phyloP scores from a whole-genome alignment of 53 echinoderm and acorn worm species.

The Echinarachnius parma region DNA sequence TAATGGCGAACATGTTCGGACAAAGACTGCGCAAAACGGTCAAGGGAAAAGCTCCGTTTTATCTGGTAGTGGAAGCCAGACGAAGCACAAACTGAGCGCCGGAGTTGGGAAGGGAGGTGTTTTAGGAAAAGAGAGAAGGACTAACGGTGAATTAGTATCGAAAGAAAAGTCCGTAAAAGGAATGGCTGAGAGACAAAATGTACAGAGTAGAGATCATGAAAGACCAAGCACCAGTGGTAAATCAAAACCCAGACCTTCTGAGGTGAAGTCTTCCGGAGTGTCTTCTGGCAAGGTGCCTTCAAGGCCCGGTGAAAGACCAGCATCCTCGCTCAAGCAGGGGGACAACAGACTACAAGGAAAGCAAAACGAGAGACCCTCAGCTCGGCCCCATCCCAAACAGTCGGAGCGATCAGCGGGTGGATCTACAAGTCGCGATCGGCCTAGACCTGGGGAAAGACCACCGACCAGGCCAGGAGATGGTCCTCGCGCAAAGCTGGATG shows the following conservation, averaged over 20 bases:
- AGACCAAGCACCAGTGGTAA: too few species aligned
- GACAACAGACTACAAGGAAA: not conserved
- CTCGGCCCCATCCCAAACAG: not conserved
- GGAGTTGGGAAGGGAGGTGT: not conserved
- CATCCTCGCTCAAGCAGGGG: not conserved
- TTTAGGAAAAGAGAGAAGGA: not conserved
- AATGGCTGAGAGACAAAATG: not conserved
- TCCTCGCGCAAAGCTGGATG: not conserved
- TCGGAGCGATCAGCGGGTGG: not conserved
- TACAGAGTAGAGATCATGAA: too few species aligned
- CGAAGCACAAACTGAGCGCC: too few species aligned
- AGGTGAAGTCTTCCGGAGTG: too few species aligned
- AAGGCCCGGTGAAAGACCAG: not conserved
- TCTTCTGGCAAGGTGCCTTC: not conserved
- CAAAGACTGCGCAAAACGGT: not conserved
- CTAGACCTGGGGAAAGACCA: slow-evolving; percentile 3
- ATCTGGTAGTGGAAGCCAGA: not conserved
- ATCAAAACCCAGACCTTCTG: too few species aligned
- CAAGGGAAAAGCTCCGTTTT: not conserved
- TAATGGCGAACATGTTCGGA: slow-evolving; percentile 1
- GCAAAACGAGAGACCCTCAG: not conserved
- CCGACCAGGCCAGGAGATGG: slow-evolving; percentile 12
- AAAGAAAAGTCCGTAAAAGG: not conserved
- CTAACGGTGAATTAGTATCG: not conserved
- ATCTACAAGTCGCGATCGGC: not conserved